These are phyloP conservation scores for Mustela nigripes DNA, from an alignment of 2,113 vertebrate genomes.

Conservation along the genomic window DNA sequence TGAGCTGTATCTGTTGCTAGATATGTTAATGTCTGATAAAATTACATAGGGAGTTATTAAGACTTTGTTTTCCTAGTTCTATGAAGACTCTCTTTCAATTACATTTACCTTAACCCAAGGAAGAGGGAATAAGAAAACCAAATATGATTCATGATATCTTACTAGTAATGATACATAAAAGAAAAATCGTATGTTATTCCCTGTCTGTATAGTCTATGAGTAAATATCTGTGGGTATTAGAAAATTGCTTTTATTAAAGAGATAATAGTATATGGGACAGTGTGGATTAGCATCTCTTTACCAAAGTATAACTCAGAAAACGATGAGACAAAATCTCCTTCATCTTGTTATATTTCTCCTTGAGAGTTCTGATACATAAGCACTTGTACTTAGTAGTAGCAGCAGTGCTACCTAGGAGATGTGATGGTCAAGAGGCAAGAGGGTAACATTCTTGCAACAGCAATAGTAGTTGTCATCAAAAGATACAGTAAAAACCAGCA, in stretches of 20 bases:
- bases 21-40: not conserved
- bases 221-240: not conserved
- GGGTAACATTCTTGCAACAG: not conserved
- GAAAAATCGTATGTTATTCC: not conserved
- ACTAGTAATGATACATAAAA: not conserved
- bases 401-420: not conserved
- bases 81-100: not conserved
- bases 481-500: not conserved
- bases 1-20: not conserved
- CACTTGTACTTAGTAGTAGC: not conserved
- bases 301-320: not conserved
- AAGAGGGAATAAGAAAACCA: not conserved
- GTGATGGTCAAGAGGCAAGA: not conserved
- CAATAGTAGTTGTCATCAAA: not conserved
- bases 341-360: not conserved
- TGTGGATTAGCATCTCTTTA: not conserved
- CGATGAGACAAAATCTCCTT: not conserved
- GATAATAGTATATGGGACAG: not conserved
- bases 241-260: not conserved
- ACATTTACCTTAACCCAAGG: not conserved
- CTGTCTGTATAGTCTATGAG: not conserved
- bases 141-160: not conserved
- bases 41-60: not conserved
- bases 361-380: not conserved
- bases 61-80: not conserved